phyloP scores from a whole-genome alignment of 2,113 vertebrate species.

The Alaudala cheleensis region DNA sequence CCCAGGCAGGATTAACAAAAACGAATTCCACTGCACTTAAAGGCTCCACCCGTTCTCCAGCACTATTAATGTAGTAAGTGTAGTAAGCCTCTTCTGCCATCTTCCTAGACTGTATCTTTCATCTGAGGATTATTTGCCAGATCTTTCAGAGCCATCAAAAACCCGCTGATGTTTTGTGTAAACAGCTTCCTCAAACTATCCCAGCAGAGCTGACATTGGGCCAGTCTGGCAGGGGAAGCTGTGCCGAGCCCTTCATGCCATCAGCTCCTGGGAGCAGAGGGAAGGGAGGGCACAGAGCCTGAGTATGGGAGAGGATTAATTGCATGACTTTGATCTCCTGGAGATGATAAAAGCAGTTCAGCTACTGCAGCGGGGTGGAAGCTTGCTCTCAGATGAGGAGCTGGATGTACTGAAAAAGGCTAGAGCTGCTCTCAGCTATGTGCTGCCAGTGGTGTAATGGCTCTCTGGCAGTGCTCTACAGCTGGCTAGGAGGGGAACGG shows the following conservation, averaged over 20 bases:
- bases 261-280: conserved; percentile 14
- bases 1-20: conserved; percentile 18
- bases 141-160: conserved; percentile 68
- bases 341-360: conserved; percentile 34
- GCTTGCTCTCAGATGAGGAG: neutral
- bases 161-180: conserved; percentile 64
- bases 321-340: conserved; percentile 48
- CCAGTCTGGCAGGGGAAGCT: conserved; percentile 38
- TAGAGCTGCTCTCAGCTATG: accelerated
- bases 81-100: conserved; percentile 30
- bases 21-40: conserved; percentile 6
- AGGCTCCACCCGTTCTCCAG: conserved; percentile 3
- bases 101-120: conserved; percentile 34
- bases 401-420: neutral
- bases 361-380: neutral
- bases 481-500: neutral
- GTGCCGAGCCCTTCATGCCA: conserved; percentile 5
- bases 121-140: conserved; percentile 59
- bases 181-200: conserved; percentile 58
- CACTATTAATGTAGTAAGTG: neutral
- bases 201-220: conserved; percentile 46
- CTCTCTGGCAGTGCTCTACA: neutral
- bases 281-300: conserved; percentile 16
- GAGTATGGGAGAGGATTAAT: conserved; percentile 33
- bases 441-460: neutral